A percentile compares a stretch with the other conserved stretches of the same genome.
These are phyloP conservation scores for Drosophila meridionalis DNA, from an alignment of 2,888 invertebrate genomes.

Conservation along the genomic window DNA sequence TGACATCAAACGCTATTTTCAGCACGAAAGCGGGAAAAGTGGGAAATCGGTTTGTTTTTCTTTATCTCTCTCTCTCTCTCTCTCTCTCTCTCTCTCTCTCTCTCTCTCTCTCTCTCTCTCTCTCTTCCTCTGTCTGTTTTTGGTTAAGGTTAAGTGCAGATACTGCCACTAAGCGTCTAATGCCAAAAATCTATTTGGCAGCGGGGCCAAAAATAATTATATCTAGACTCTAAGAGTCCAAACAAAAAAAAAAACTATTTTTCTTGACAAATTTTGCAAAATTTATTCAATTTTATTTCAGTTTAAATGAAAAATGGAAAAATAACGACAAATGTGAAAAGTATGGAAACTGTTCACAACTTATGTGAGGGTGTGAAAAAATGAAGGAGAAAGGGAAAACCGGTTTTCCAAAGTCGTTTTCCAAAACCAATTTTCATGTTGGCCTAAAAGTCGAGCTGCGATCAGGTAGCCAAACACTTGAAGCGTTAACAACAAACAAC, in stretches of 20 bases:
- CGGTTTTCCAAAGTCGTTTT: constrained; percentile 42
- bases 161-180: constrained; percentile 31
- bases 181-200: constrained; percentile 72
- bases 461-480: constrained; percentile 41
- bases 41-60: background rate
- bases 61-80: background rate
- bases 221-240: background rate
- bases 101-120: background rate
- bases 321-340: constrained; percentile 24
- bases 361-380: constrained; percentile 2
- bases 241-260: background rate
- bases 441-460: constrained; percentile 38
- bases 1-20: constrained; percentile 63
- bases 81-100: background rate
- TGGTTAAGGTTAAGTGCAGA: constrained; percentile 75
- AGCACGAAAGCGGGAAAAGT: constrained; percentile 16
- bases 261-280: constrained; percentile 67
- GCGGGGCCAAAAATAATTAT: constrained; percentile 53
- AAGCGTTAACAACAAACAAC: constrained; percentile 35
- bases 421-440: constrained; percentile 34
- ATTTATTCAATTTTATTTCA: constrained; percentile 40
- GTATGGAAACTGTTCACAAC: constrained; percentile 39
- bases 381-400: constrained; percentile 9
- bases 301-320: constrained; percentile 4
- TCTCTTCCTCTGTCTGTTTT: constrained; percentile 4